These are phyloP conservation scores for Trichogramma dendrolimi DNA, from an alignment of 2,888 invertebrate genomes.

Conservation along the genomic window DNA sequence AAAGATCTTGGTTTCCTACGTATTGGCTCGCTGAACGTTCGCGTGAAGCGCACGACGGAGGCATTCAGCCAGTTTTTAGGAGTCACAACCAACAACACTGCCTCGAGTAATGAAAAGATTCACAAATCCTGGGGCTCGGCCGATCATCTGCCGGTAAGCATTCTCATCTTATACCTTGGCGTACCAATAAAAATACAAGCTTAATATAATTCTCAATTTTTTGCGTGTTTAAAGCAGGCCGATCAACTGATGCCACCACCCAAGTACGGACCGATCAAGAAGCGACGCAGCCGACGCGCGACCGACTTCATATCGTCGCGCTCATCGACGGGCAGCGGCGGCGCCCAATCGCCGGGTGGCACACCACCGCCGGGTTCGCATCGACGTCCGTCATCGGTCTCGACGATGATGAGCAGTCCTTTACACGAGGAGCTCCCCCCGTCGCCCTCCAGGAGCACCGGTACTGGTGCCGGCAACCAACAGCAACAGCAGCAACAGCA, in stretches of 20 bases:
- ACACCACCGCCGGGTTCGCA: constrained; percentile 45
- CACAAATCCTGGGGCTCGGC: constrained; percentile 89
- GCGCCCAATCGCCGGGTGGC: constrained; percentile 33
- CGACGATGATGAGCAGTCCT: background rate
- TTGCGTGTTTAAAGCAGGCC: constrained; percentile 29
- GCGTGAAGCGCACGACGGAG: constrained; percentile 88
- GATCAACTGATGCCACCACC: constrained; percentile 73
- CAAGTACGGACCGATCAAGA: constrained; percentile 63
- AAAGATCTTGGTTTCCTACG: constrained; percentile 86
- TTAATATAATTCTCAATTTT: constrained; percentile 7
- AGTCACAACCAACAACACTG: constrained; percentile 57
- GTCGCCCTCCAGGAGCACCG: constrained; percentile 43
- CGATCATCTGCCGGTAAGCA: constrained; percentile 70
- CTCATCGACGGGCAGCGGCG: constrained; percentile 46
- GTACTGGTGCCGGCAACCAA: background rate
- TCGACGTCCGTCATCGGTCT: constrained; percentile 37
- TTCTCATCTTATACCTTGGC: background rate
- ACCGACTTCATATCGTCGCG: constrained; percentile 49
- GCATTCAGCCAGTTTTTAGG: constrained; percentile 88
- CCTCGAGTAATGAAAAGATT: constrained; percentile 63
- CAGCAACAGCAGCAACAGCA: background rate
- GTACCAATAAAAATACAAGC: background rate
- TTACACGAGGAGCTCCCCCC: constrained; percentile 32
- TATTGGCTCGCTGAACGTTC: constrained; percentile 86
- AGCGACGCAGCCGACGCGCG: constrained; percentile 63